phyloP scores from a whole-genome alignment of 2,888 invertebrate genomes.

The Limnephilus marmoratus region DNA sequence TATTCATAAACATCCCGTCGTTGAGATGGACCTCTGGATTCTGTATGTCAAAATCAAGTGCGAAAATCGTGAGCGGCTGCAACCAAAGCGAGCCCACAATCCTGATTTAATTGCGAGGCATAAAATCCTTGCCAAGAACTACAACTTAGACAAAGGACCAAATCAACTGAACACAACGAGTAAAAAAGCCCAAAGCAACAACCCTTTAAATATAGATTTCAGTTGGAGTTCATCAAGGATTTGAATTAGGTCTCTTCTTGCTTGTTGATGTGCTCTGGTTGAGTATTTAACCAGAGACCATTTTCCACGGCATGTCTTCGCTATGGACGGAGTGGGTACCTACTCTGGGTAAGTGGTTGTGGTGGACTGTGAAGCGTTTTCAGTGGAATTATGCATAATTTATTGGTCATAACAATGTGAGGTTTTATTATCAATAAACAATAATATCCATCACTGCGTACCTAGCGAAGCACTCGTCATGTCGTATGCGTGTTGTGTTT shows the following conservation, averaged over 20 bases:
- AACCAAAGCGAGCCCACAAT: constrained; percentile 18
- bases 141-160: neutral
- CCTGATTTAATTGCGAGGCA: constrained; percentile 24
- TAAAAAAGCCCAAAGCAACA: neutral
- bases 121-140: constrained; percentile 3
- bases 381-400: constrained; percentile 29
- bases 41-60: neutral
- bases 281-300: constrained; percentile 5
- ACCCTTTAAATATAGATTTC: neutral
- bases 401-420: constrained; percentile 21
- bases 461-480: neutral
- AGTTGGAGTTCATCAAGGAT: neutral
- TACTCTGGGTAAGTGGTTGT: constrained; percentile 8
- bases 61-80: neutral
- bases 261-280: neutral
- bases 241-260: neutral
- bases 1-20: neutral
- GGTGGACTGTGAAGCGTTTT: constrained; percentile 20
- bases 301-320: constrained; percentile 18
- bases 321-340: neutral
- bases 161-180: neutral
- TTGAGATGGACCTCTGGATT: neutral
- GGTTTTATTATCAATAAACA: constrained; percentile 40
- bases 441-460: neutral
- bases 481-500: neutral